Evolutionary conservation across 2,888 invertebrate species (phyloP), one percentile per base, ranked within the genome.

Genomic region (Athripsodes cinereus): DNA sequence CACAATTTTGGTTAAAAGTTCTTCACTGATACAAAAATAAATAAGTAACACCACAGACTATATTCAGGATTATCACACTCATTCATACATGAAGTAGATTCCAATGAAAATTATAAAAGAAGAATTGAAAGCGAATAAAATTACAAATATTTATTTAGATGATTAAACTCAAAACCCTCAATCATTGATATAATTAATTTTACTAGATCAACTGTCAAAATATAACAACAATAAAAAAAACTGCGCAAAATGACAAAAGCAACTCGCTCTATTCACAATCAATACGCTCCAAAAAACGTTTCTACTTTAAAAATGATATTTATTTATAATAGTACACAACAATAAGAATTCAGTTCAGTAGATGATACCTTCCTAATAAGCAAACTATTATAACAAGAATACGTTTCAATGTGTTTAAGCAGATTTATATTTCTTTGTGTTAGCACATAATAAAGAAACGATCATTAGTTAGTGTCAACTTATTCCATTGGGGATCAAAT

Each of bases 401-500:
- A 40, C 16, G 2, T 40, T 40, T 40, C 40, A 16, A 40, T 40
- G 31, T 11, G 13, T 13, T n/a, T 40, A 40, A 40, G 40, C 13
- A 16, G 8, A 13, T 40, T 40, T 13, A 40, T 40, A 40, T 40
- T 40, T 13, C 40, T 40, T 47, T 21, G 13, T 47, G 47, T 47
- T 20, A 13, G 5, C 26, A 2, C 57, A 40, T 16, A 40, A 40
- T 40, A 53, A 57, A 49, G 53, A 20, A 22, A 57, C 35, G 60
- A 62, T 62, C 62, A 62, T 62, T 62, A 62, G 60, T 62, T 58
- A 51, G 55, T 46, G 62, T 62, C 62, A 55, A 48, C n/a, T 35
- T 26, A 21, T 19, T 21, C 40, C 19, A 46, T 35, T 44, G 55
- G 51, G 52, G 61, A 61, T 58, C 46, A 35, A 52, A 58, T 61